These are phyloP conservation scores for Diadumene lineata DNA, from an alignment of 92 coral and sea anemone genomes.

Conservation along the genomic window DNA sequence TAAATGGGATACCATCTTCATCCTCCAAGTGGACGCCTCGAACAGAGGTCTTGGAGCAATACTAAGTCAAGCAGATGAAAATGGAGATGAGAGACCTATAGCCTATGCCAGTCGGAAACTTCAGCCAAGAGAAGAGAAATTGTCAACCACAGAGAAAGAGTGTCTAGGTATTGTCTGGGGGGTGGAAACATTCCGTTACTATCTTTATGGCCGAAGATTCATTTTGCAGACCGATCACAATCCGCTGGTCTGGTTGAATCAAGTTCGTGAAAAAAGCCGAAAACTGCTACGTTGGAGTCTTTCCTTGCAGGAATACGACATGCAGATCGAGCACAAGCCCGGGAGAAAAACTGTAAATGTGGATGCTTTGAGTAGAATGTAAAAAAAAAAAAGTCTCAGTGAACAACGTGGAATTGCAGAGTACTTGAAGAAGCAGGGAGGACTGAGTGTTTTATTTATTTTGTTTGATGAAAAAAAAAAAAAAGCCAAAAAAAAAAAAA, in stretches of 20 bases:
- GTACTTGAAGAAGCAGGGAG: too few relatives aligned
- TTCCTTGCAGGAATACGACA: constrained; percentile 52
- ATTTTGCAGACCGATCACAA: constrained; percentile 56
- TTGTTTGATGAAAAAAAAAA: too few relatives aligned
- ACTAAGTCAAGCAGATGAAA: constrained; percentile 26
- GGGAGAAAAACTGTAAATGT: too few relatives aligned
- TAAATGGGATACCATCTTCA: constrained; percentile 28
- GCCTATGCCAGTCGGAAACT: constrained; percentile 35
- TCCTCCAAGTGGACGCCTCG: constrained; percentile 54
- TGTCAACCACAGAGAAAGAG: constrained; percentile 43
- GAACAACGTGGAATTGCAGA: too few relatives aligned
- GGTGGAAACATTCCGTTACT: constrained; percentile 23
- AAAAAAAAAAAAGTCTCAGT: too few relatives aligned
- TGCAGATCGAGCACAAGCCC: constrained; percentile 42
- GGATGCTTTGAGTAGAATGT: too few relatives aligned
- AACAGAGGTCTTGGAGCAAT: constrained; percentile 47
- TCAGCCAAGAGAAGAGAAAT: constrained; percentile 34
- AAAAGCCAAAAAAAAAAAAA: too few relatives aligned
- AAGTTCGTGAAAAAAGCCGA: constrained; percentile 40
- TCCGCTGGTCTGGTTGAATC: constrained; percentile 35
- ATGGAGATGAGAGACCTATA: constrained; percentile 36
- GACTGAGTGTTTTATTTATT: too few relatives aligned
- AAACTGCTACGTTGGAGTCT: constrained; percentile 53
- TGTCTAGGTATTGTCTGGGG: constrained; percentile 53
- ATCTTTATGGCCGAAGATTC: constrained; percentile 44